phyloP scores from a whole-genome alignment of 2,113 vertebrate genomes.

The Brachypodius melanocephalos region DNA sequence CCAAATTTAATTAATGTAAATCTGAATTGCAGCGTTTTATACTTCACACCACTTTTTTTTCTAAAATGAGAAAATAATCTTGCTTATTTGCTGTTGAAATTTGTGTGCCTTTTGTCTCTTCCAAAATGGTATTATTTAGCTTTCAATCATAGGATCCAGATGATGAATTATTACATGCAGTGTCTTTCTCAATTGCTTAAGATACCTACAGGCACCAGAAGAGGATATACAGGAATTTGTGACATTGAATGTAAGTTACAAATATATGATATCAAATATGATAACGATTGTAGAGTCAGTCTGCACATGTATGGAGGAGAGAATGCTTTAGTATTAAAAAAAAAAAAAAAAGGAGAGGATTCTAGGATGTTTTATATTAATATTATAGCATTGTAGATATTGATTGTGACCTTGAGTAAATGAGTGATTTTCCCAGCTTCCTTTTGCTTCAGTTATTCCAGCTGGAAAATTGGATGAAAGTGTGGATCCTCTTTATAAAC shows the following conservation, averaged over 20 bases:
- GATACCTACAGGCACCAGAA: not conserved
- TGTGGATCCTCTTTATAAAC: not conserved
- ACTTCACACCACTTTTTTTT: not conserved
- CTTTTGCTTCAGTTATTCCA: slow-evolving; percentile 26
- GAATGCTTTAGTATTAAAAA: not conserved
- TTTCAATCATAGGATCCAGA: not conserved
- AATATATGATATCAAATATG: not conserved
- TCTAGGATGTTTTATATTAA: not conserved
- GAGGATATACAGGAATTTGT: not conserved
- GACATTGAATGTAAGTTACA: not conserved
- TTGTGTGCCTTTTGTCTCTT: not conserved
- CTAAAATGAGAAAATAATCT: not conserved
- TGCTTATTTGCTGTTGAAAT: not conserved
- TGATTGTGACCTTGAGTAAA: not conserved
- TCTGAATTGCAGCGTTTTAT: not conserved
- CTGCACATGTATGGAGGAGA: not conserved
- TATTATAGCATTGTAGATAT: not conserved
- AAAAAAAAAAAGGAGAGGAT: not conserved
- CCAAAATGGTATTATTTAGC: not conserved
- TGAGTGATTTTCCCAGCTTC: not conserved
- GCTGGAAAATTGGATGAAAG: not conserved
- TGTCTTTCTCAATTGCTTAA: not conserved
- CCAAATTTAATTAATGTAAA: not conserved
- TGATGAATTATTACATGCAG: not conserved
- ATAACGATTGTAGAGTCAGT: not conserved